phyloP scores from a whole-genome alignment of 2,888 invertebrate genomes.

The Drosophila mercatorum region DNA sequence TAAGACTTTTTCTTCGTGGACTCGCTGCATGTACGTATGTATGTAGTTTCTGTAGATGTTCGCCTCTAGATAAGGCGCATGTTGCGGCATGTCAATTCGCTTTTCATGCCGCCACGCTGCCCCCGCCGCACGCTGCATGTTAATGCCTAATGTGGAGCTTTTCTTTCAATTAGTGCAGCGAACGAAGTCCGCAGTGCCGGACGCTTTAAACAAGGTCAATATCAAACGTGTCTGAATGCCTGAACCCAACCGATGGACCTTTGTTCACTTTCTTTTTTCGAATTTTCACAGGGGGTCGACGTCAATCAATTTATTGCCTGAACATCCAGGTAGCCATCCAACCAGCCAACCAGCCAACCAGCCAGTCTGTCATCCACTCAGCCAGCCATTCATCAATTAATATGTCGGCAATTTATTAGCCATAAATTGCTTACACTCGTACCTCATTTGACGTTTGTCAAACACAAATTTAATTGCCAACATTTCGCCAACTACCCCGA shows the following conservation, averaged over 20 bases:
- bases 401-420: slow-evolving; percentile 56
- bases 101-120: slow-evolving; percentile 49
- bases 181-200: slow-evolving; percentile 14
- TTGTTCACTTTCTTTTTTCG: slow-evolving; percentile 58
- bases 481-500: slow-evolving; percentile 28
- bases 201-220: slow-evolving; percentile 84
- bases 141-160: slow-evolving; percentile 51
- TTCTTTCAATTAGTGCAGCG: slow-evolving; percentile 64
- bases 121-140: slow-evolving; percentile 51
- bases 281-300: slow-evolving; percentile 23
- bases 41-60: slow-evolving; percentile 24
- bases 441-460: slow-evolving; percentile 64
- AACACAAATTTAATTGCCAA: slow-evolving; percentile 67
- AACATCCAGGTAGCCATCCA: background rate
- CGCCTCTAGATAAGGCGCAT: slow-evolving; percentile 56
- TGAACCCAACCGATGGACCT: slow-evolving; percentile 25
- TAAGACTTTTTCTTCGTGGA: slow-evolving; percentile 56
- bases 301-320: slow-evolving; percentile 32
- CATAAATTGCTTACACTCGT: slow-evolving; percentile 52
- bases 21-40: background rate
- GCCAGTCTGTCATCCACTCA: background rate
- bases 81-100: slow-evolving; percentile 69
- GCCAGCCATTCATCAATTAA: slow-evolving; percentile 31
- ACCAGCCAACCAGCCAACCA: background rate
- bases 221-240: slow-evolving; percentile 81